Evolutionary conservation across 2,888 invertebrate species (phyloP), one percentile per base, ranked within the genome.

Genomic region (Cheilosia scutellata): DNA sequence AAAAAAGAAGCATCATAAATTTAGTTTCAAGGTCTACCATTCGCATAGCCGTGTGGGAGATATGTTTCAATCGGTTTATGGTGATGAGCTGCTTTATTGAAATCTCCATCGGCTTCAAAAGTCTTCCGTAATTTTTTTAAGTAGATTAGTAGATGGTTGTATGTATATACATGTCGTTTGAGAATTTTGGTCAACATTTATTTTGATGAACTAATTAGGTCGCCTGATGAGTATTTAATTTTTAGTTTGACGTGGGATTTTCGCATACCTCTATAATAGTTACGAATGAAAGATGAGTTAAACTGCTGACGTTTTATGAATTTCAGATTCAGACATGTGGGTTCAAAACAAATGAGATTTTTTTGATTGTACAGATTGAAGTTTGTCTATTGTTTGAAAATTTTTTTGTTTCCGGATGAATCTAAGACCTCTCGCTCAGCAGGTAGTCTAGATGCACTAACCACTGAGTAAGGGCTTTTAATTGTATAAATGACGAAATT

Each of bases 21-120:
- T 16, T 6, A 5, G 5, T 4, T 13, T 29, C 51, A 51, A 51
- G 51, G 51, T 25, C 16, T 31, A n/a, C 16, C 68, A 44, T 44
- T 68, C 55, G 44, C 55, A 57, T 33, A 29, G 27, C 33, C 68
- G 55, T 57, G 68, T 68, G 68, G 44, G 57, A 68, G 55, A 42
- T 68, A 7, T 51, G 27, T 66, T 40, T 53, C 6, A 13, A 2
- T 40, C n/a, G 13, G 20, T 42, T 66, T 40, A 66, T 66, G 53
- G 9, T 53, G 66, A 53, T 66, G 37, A 53, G 53, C 51, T 53
- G 9, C 7, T 16, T 16, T 47, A 2, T 16, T 7, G 7, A 47
- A 47, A 20, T n/a, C n/a, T 13, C 5, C n/a, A 47, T 16, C 5
- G 16, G 16, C n/a, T 29, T 58, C 2, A 37, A 58, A 20, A 11